These are phyloP conservation scores for Cettia cetti DNA, from an alignment of 2,113 vertebrate species.

Conservation along the genomic window DNA sequence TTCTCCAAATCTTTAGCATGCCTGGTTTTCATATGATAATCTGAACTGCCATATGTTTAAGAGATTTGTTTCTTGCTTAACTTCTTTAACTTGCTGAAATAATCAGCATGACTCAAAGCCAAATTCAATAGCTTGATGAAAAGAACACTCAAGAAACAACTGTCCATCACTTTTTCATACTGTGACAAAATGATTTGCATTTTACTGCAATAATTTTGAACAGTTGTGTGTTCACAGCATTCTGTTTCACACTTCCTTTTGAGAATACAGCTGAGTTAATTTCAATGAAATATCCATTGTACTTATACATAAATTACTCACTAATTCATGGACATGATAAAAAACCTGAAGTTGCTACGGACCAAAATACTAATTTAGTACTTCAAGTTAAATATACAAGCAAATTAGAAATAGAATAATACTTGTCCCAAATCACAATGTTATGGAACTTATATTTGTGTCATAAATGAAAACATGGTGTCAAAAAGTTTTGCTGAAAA, in stretches of 20 bases:
- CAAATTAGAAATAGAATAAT: background rate
- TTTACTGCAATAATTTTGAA: constrained; percentile 27
- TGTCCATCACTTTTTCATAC: background rate
- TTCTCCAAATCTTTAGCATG: constrained; percentile 21
- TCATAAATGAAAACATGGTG: background rate
- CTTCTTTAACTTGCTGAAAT: constrained; percentile 34
- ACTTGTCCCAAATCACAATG: background rate
- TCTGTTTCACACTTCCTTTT: background rate
- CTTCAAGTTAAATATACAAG: background rate
- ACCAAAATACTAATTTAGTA: background rate
- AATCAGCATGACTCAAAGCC: constrained; percentile 47
- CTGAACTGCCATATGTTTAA: constrained; percentile 38
- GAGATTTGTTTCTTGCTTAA: constrained; percentile 43
- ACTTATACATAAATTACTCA: background rate
- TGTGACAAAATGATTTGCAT: constrained; percentile 33
- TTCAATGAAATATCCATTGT: background rate
- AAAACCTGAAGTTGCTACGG: background rate
- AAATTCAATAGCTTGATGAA: constrained; percentile 21
- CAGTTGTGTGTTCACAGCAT: background rate
- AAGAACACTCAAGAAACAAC: constrained; percentile 2
- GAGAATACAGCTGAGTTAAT: background rate
- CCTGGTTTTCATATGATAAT: constrained; percentile 53
- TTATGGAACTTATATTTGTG: background rate
- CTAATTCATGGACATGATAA: background rate
- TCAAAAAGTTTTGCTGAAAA: background rate